Conservation (phyloP, 2,888 invertebrate species). For the Nymphalis urticae region DNA sequence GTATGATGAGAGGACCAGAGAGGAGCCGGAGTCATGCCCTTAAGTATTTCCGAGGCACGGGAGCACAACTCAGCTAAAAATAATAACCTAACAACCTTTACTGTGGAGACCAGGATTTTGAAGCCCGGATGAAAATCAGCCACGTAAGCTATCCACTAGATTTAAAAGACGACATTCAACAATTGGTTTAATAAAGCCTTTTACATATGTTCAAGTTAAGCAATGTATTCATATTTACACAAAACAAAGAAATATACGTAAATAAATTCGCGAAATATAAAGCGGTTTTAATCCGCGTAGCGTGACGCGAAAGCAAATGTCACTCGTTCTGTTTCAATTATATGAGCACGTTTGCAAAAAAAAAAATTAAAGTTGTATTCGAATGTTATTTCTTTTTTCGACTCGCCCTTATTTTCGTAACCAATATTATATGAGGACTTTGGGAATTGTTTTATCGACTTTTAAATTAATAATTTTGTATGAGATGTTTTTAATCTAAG, state of each 20-base stretch:
- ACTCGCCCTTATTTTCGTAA: conserved; percentile 26
- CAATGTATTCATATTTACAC: conserved; percentile 1
- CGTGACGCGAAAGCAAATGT: conserved; percentile 64
- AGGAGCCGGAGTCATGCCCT: too few species aligned
- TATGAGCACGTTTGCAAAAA: conserved; percentile 38
- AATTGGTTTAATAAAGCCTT: neutral
- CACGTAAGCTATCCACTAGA: too few species aligned
- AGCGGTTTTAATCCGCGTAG: conserved; percentile 54
- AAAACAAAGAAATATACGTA: conserved; percentile 17
- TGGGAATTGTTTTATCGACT: neutral
- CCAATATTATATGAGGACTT: conserved; percentile 14
- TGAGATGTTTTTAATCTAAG: neutral
- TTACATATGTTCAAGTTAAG: neutral
- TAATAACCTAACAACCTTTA: too few species aligned
- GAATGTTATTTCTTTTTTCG: conserved; percentile 34
- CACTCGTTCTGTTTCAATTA: conserved; percentile 64
- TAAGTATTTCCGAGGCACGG: too few species aligned
- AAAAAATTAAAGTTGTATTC: conserved; percentile 50
- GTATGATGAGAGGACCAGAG: too few species aligned
- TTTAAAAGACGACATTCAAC: neutral
- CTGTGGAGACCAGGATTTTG: too few species aligned
- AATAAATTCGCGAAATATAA: conserved; percentile 33
- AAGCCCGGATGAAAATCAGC: too few species aligned
- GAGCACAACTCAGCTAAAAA: too few species aligned
- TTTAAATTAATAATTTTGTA: neutral